Evolutionary conservation across 2,113 vertebrate genomes (phyloP), one percentile per base, ranked within the genome.

Genomic region (Tonatia bakeri): DNA sequence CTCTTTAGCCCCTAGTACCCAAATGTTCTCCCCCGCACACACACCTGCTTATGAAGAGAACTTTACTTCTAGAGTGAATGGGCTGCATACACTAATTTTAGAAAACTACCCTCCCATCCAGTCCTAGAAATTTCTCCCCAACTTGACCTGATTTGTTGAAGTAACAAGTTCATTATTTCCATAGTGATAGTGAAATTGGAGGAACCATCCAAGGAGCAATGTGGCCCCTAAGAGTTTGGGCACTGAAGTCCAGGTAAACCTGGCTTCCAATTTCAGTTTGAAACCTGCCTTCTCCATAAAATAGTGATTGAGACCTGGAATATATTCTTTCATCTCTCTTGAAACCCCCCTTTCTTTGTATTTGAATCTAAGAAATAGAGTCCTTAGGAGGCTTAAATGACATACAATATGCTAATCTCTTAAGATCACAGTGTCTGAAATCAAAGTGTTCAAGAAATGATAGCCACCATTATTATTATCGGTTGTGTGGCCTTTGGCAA

Each of bases 211-310:
- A 13, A 72, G 69, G 50, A 54, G 4, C 31, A 50, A 36, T 52
- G 59, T 65, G 10, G 31, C 59, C 17, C 85, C 16, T 76, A 77
- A 93, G 92, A 96, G 20, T 69, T 94, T 89, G 16, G 24, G 3
- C 54, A 93, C 43, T 28, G 38, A 94, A 89, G 40, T 94, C 33
- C 40, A 88, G 73, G 65, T 89, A 70, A 90, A 95, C 26, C 26
- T 90, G 76, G 38, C 20, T 96, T 97, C 64, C 88, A 31, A 88
- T 95, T 92, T n/a, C 45, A 80, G 33, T 92, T 92, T 65, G 14
- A 88, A 92, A 94, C 84, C 65, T 90, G 20, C 61, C 65, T 81
- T 90, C 69, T 94, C 65, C 79, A 15, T 91, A 83, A 69, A 90
- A 87, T 22, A 89, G 56, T 76, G 87, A 9, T 59, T 87, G 22